Base-by-base conservation (phyloP, 37 sponge, comb jelly and placozoan species). In the Hexactinellida sp. region DNA sequence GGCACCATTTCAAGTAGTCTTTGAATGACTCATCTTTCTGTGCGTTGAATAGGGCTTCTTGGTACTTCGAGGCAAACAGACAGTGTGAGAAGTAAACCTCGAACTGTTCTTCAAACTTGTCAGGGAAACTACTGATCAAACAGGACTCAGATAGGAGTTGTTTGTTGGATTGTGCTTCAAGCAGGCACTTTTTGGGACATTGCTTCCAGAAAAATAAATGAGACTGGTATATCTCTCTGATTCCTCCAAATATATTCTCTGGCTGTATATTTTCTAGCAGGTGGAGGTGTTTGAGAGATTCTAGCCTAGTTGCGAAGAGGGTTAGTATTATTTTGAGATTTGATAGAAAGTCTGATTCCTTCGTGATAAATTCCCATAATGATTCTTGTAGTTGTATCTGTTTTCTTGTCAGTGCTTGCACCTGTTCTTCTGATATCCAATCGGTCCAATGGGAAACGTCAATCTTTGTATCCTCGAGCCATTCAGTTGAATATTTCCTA, bases 1-100 rank as follows among this genome's bases (percentile, higher is more conserved):
- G 76, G 76, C 76, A 63, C 76, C 76, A 63, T 28, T n/a, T 63
- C 30, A 63, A 63, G 30, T 63, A 63, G 3, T 63, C 76, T 63
- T 63, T 63, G 30, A 63, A 63, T 25, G 28, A 63, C 25, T 25
- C 21, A 63, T 63, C 30, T 25, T 63, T 63, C 76, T 63, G 28
- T 63, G 76, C 21, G 30, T 63, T 63, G 3, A 63, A 23, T 63
- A 63, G 25, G 3, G 3, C 19, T 10, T 63, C 76, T 28, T 63
- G 76, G 34, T 63, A 63, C 13, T 63, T 63, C 76, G 76, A 7
- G 13, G 76, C 76, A n/a, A 63, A 63, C 19, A 63, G 76, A 23
- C 76, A 63, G 30, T 63, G 76, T 63, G 76, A 32, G 5, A 63
- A 23, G 30, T 63, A 63, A 1, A 25, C 76, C 34, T 63, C 76